Evolutionary conservation across 2,113 vertebrate genomes (phyloP).

Genomic region (Microcebus lehilahytsara): DNA sequence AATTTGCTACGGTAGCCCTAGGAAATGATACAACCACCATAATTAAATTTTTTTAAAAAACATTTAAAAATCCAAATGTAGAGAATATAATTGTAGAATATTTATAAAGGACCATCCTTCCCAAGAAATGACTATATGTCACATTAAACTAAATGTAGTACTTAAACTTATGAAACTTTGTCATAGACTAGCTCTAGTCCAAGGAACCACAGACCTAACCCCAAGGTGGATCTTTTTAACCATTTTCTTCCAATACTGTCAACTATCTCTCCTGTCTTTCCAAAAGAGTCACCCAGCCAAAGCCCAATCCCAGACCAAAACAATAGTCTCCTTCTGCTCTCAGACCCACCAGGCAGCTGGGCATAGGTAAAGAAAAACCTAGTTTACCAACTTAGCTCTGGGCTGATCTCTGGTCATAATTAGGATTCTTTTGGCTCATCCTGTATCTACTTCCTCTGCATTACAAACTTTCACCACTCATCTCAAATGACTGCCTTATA

Average conservation of each 20-base stretch:
- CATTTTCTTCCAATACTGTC: not conserved
- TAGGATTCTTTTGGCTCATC: not conserved
- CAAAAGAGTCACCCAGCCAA: not conserved
- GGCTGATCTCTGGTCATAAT: not conserved
- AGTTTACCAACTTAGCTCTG: not conserved
- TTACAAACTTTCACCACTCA: not conserved
- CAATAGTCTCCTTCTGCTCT: not conserved
- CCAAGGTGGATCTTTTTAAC: not conserved
- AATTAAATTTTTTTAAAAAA: conserved; percentile 1
- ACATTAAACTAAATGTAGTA: not conserved
- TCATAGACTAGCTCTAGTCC: not conserved
- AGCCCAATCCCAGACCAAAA: not conserved
- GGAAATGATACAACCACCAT: not conserved
- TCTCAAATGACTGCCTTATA: not conserved
- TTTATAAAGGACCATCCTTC: not conserved
- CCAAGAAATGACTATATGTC: not conserved
- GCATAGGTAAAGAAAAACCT: not conserved
- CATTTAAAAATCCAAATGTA: not conserved
- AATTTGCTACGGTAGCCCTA: not conserved
- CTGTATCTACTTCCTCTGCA: not conserved
- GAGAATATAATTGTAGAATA: conserved; percentile 29
- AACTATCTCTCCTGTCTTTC: not conserved
- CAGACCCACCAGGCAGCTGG: not conserved
- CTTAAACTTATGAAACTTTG: not conserved
- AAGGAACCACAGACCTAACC: not conserved